Evolutionary conservation across 1,140 invertebrate species (phyloP), one percentile per base, ranked within the genome.

Genomic region (Chionoecetes opilio): DNA sequence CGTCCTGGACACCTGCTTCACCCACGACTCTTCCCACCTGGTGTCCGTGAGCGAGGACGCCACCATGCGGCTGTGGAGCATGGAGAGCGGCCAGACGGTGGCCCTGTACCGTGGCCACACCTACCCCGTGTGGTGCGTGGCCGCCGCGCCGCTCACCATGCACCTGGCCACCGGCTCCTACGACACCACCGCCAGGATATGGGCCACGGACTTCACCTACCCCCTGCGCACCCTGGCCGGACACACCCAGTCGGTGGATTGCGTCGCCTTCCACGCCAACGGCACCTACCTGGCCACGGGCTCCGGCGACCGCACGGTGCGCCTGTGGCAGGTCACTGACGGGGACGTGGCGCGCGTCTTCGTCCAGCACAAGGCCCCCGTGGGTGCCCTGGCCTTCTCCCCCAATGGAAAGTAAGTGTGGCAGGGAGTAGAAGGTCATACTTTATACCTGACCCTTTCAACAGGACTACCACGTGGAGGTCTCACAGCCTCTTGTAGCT

Each of bases 241-340:
- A 26, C 99, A 99, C 97, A 98, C 98, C 96, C 97, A 98, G 97
- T 98, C 99, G 97, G 98, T 99, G 38, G 98, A 99, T 97, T 98
- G 98, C 96, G 97, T 98, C 34, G 98, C 98, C 96, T 99, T 99
- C 97, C 98, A 99, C 97, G 98, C 98, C 0, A 99, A 98, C 97
- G 98, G 98, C 94, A 97, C 98, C 96, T 99, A 99, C 96, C 96
- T 99, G 95, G 98, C 98, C 63, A 98, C 98, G 0, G 98, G 98
- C 26, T 98, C 98, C 31, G 97, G 98, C 17, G 98, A 99, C 97
- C 98, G 98, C 96, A 98, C 98, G 35, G 97, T 99, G 91, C 97
- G 98, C 38, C 97, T 99, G 94, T 99, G 98, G 98, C 97, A 97
- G 88, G 97, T 98, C 90, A 97, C 97, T 92, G 98, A 98, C 96